Evolutionary conservation across 2,113 vertebrate species (phyloP), one percentile per base, ranked within the genome.

Genomic region (Corvus hawaiiensis): DNA sequence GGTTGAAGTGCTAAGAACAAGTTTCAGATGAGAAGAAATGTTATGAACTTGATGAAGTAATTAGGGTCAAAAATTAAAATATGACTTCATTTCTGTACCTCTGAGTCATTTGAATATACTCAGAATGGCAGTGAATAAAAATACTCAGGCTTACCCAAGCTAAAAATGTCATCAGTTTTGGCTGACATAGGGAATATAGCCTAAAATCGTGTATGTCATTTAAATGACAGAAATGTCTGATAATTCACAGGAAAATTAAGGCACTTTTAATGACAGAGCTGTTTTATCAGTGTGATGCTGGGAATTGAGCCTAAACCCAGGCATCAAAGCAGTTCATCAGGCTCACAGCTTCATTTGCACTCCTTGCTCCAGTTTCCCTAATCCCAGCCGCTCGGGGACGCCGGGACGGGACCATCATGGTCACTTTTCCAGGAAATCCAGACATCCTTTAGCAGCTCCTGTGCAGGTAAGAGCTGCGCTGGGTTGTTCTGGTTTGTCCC

Each of bases 11-110:
- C 69, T 93, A 92, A 77, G 87, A 84, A 88, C 43, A 78, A 84
- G 24, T 81, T 96, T 94, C 24, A 91, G 44, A 84, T 64, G 44
- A 93, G 88, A 93, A 91, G 51, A 96, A 96, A 80, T 81, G 93
- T 74, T 93, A 86, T 68, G 61, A 96, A 95, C 54, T 66, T 88
- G 72, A 67, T 88, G 39, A 88, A 95, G 92, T 95, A 90, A 96
- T 96, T 91, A 91, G 75, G 76, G 90, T 96, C 75, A 95, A 84
- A 93, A 96, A 94, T 94, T 84, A 90, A 90, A 95, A 81, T 59
- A 73, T 28, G 22, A 68, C 33, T 75, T 21, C 52, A 79, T 28
- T 88, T n/a, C 61, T 43, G 52, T 84, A 86, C 32, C 64, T 93
- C 59, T 56, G 30, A 95, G 76, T 71, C 64, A 88, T 78, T 90